Percentiles rank a stretch among this genome's conserved stretches.
These are phyloP conservation scores for Misgurnus anguillicaudatus DNA, from an alignment of 2,113 vertebrate genomes.

Conservation along the genomic window DNA sequence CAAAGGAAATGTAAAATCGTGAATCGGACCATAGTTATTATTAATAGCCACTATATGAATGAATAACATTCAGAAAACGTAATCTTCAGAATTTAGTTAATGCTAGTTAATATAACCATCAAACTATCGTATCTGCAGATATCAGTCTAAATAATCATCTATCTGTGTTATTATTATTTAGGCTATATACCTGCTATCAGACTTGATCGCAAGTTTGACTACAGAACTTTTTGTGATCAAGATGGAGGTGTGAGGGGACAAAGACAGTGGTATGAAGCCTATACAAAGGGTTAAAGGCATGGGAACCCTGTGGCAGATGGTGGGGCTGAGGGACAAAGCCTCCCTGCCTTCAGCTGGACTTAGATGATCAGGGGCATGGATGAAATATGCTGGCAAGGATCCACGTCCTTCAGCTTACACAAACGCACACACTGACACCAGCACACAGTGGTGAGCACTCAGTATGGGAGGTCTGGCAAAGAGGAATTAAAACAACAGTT, in stretches of 20 bases:
- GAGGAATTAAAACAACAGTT: constrained; percentile 73
- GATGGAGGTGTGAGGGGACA: constrained; percentile 33
- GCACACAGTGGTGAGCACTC: constrained; percentile 16
- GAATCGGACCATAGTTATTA: too few species aligned
- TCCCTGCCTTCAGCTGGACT: constrained; percentile 65
- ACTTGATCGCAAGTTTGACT: constrained; percentile 68
- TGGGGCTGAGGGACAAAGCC: constrained; percentile 61
- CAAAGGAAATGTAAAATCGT: too few species aligned
- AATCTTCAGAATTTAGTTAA: too few species aligned
- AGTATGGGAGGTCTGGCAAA: constrained; percentile 64
- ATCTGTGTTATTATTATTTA: too few species aligned
- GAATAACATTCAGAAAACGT: too few species aligned
- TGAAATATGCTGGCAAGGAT: constrained; percentile 74
- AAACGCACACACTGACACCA: constrained; percentile 23
- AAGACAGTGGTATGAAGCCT: constrained; percentile 40
- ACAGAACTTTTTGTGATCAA: constrained; percentile 67
- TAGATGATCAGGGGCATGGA: constrained; percentile 70
- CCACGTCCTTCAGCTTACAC: constrained; percentile 73
- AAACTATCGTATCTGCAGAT: too few species aligned
- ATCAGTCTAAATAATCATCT: too few species aligned
- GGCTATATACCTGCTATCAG: too few species aligned
- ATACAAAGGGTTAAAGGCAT: constrained; percentile 56
- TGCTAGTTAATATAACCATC: too few species aligned
- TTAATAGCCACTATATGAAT: too few species aligned
- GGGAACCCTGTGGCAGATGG: constrained; percentile 70